Conservation (phyloP, 1,140 invertebrate genomes). For the Lordiphosa collinella region DNA sequence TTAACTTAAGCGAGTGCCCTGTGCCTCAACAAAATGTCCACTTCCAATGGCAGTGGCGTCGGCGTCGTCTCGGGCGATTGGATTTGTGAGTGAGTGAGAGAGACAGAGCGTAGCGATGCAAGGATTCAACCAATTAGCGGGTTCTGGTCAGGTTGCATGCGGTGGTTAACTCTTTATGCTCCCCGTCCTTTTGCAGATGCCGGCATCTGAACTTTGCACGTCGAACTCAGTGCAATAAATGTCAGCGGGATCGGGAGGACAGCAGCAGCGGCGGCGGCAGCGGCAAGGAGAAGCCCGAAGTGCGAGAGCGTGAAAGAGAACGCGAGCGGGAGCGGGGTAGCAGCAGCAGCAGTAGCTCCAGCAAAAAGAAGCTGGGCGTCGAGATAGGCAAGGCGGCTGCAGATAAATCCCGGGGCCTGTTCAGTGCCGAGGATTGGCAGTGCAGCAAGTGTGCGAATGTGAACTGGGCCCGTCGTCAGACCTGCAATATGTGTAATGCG, state of each 20-base stretch:
- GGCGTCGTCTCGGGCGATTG: conserved; percentile 80
- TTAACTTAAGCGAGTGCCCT: no score
- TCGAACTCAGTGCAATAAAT: conserved; percentile 93
- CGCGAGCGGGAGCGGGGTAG: conserved; percentile 72
- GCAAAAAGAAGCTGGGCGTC: conserved; percentile 94
- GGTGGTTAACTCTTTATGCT: conserved; percentile 37
- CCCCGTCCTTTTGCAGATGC: conserved; percentile 84
- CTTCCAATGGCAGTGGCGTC: conserved; percentile 32
- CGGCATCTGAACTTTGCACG: conserved; percentile 97
- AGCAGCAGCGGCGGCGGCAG: conserved; percentile 13
- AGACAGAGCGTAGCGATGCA: conserved; percentile 48
- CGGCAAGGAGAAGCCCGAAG: conserved; percentile 52
- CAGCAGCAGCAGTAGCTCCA: conserved; percentile 80
- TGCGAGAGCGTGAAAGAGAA: conserved; percentile 50
- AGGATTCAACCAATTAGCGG: conserved; percentile 22
- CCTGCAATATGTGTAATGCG: conserved; percentile 99
- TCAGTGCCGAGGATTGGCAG: conserved; percentile 99
- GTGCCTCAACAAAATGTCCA: conserved; percentile 36
- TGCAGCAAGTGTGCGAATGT: conserved; percentile 99
- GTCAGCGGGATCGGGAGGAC: conserved; percentile 81
- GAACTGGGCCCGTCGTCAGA: conserved; percentile 97
- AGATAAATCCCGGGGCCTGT: conserved; percentile 98
- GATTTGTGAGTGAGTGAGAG: conserved; percentile 80
- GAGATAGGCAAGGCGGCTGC: conserved; percentile 99
- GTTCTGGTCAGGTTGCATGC: conserved; percentile 24